Conservation (phyloP, 2,113 vertebrate genomes). For the Grantiella picta region DNA sequence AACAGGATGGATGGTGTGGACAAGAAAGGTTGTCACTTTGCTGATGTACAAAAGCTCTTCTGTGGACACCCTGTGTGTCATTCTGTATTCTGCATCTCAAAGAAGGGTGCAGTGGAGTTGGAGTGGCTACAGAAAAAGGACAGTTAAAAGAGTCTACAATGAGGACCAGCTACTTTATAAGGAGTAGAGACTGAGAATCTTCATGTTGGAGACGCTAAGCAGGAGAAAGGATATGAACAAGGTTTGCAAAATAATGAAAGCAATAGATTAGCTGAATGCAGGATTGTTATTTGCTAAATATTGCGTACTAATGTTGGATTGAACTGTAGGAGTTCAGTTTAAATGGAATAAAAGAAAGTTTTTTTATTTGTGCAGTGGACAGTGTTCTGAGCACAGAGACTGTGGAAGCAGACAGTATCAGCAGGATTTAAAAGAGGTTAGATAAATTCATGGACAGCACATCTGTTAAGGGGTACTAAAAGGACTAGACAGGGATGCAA, state of each 20-base stretch:
- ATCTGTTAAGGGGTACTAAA: not conserved
- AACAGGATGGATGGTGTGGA: not conserved
- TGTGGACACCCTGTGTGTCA: not conserved
- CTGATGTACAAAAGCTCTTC: not conserved
- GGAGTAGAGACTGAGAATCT: not conserved
- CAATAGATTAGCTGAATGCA: not conserved
- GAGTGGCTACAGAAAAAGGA: not conserved
- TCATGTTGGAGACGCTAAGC: not conserved
- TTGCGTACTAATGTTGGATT: not conserved
- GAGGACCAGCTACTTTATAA: not conserved
- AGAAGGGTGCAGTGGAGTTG: not conserved
- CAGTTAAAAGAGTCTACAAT: not conserved
- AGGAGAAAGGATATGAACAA: not conserved
- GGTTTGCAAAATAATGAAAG: not conserved
- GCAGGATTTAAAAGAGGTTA: not conserved
- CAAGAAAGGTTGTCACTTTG: not conserved
- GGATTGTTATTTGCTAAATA: not conserved
- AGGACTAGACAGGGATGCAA: not conserved
- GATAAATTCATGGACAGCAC: not conserved
- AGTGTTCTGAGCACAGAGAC: not conserved
- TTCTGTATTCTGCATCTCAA: not conserved
- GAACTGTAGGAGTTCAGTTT: not conserved
- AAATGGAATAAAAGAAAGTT: not conserved
- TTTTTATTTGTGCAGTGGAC: not conserved
- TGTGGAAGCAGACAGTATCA: not conserved